Evolutionary conservation across 2,113 vertebrate genomes (phyloP), one percentile per base, ranked within the genome.

Genomic region (Cichladusa arquata): DNA sequence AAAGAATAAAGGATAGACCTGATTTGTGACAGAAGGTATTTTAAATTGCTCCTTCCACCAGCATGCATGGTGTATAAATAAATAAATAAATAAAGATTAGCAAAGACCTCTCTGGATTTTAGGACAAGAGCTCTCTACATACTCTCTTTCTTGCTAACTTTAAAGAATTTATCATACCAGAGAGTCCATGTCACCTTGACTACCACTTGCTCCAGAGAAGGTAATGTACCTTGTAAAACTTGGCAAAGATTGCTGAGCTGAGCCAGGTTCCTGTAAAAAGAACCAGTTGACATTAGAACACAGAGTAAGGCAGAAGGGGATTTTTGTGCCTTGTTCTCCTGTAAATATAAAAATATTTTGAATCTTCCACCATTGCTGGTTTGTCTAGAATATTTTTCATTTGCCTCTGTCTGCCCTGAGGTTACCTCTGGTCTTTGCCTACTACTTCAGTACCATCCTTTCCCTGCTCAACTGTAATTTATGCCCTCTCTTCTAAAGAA

Each of bases 221-320:
- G 2, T 44, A 64, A 60, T 0, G 0, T 25, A 57, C 62, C 29
- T 13, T 23, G 20, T 42, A 29, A 61, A 71, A 66, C 5, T 58
- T 3, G 1, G 7, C 5, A 38, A 74, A 54, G 14, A 31, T 47
- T 19, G 31, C 24, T 57, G n/a, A 79, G 12, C 33, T 42, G 54
- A 65, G 31, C 11, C 17, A 31, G 11, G 28, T 66, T 60, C n/a
- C 29, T 89, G 34, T 36, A 31, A 67, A 67, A 89, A 64, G 17
- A 80, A 83, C 40, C 1, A 5, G 14, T 26, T 79, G n/a, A 44
- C 4, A 11, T 11, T 9, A 42, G 20, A 61, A 57, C 25, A 74
- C 16, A 26, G 42, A 57, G 36, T 12, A 62, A n/a, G 15, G 19
- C 23, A 81, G 31, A 91, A 88, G 42, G 12, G 12, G 12, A 24